phyloP scores from a whole-genome alignment of 2,113 vertebrate species.

The Ia io region DNA sequence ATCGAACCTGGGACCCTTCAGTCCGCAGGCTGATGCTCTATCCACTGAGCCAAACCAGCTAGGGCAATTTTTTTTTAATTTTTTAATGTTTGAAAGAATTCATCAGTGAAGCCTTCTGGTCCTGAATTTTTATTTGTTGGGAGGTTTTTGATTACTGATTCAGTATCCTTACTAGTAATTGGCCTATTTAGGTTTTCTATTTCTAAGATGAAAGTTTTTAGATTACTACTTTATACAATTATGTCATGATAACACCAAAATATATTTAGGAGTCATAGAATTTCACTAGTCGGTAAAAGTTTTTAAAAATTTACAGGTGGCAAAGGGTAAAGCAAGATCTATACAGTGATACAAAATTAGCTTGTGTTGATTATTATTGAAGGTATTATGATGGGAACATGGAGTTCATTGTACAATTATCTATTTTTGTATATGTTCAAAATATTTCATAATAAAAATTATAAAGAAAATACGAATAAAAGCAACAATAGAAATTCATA shows the following conservation, averaged over 20 bases:
- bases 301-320: background rate
- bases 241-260: background rate
- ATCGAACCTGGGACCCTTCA: too few species aligned
- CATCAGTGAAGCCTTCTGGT: background rate
- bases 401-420: too few species aligned
- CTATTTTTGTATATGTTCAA: background rate
- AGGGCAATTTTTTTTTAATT: too few species aligned
- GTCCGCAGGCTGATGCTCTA: too few species aligned
- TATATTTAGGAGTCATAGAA: background rate
- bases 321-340: background rate
- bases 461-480: background rate
- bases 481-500: background rate
- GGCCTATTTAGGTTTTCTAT: background rate
- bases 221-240: background rate
- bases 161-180: background rate
- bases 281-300: background rate
- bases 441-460: background rate
- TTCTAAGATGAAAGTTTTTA: background rate
- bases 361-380: background rate
- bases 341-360: fast-evolving
- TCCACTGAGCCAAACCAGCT: too few species aligned
- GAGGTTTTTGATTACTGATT: background rate
- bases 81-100: background rate
- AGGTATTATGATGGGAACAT: fast-evolving
- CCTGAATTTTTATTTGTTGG: background rate